A percentile compares a stretch with the other conserved stretches of the same genome.
These are phyloP conservation scores for Rhinogobio ventralis DNA, from an alignment of 2,797 vertebrate species.

Conservation along the genomic window DNA sequence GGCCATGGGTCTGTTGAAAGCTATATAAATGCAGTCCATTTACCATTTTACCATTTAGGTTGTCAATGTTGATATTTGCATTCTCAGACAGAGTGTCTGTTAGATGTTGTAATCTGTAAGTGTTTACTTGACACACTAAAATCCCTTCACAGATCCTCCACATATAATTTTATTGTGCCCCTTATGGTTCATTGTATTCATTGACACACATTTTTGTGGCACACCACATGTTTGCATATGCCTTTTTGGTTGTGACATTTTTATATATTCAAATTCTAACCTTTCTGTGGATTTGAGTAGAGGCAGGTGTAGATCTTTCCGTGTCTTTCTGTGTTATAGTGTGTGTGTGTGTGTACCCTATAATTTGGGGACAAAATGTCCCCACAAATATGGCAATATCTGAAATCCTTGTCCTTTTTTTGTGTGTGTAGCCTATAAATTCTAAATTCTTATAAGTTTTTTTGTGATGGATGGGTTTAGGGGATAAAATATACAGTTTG, in stretches of 20 bases:
- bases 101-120: not conserved
- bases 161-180: not conserved
- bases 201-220: not conserved
- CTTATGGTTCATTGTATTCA: not conserved
- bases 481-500: too few species aligned
- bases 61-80: constrained; percentile 8
- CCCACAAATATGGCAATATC: not conserved
- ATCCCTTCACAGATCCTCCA: not conserved
- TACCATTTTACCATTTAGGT: too few species aligned
- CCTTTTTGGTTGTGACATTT: constrained; percentile 28
- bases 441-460: too few species aligned
- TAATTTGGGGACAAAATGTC: not conserved
- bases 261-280: constrained; percentile 64
- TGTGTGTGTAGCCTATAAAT: not conserved
- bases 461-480: not conserved
- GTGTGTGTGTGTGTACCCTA: not conserved
- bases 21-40: too few species aligned
- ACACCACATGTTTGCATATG: constrained; percentile 39
- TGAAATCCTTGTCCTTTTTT: not conserved
- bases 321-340: not conserved
- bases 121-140: not conserved
- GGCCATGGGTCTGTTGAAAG: too few species aligned
- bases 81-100: not conserved
- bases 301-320: not conserved
- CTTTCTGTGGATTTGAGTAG: constrained; percentile 51